Conservation (phyloP, 2,113 vertebrate species). For the Oriolus oriolus region DNA sequence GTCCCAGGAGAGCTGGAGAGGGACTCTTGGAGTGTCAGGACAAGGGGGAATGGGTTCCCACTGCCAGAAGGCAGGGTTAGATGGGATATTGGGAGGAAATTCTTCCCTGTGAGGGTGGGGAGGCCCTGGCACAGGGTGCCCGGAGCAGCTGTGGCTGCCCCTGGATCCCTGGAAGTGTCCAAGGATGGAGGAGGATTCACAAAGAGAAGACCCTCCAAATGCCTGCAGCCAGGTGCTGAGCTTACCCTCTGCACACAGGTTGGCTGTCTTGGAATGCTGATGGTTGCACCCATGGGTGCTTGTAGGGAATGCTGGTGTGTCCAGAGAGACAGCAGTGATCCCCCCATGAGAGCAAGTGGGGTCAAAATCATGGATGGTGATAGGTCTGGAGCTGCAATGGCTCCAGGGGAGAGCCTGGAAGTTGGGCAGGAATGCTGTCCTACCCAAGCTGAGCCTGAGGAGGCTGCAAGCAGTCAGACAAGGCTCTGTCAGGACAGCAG, state of each 20-base stretch:
- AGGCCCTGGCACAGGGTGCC: background rate
- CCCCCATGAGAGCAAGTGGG: rapidly evolving
- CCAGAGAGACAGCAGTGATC: rapidly evolving
- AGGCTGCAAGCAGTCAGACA: background rate
- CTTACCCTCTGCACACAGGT: background rate
- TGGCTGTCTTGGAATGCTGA: background rate
- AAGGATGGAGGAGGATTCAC: background rate
- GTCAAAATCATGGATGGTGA: background rate
- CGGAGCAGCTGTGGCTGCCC: background rate
- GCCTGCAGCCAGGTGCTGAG: rapidly evolving
- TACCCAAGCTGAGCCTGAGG: rapidly evolving
- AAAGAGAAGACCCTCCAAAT: background rate
- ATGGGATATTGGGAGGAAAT: background rate
- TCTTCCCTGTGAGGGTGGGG: background rate
- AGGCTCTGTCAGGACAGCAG: background rate
- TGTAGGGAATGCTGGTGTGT: rapidly evolving
- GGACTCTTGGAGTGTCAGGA: background rate
- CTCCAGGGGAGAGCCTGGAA: background rate
- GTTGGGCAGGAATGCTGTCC: background rate
- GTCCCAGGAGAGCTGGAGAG: background rate
- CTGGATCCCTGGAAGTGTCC: background rate
- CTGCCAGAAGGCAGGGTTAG: background rate
- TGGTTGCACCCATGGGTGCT: background rate
- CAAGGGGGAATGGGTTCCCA: background rate
- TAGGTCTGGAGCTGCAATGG: background rate